Conservation (phyloP, 2,888 invertebrate genomes). For the Sinelater perroti region DNA sequence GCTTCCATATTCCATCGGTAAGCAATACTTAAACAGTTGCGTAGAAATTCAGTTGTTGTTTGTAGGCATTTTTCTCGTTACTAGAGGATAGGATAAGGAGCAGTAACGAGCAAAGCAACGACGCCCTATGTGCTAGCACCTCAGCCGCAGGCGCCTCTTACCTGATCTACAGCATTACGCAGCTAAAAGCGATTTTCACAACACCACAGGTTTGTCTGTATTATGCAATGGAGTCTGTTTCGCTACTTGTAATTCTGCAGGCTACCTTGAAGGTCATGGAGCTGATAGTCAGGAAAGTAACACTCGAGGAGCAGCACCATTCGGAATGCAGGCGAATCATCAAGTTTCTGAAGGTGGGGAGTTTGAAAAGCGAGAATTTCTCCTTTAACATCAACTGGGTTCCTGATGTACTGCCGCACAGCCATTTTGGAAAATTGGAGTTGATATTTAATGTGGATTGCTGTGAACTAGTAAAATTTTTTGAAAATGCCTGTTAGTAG, state of each 20-base stretch:
- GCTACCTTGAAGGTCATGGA: slow-evolving; percentile 12
- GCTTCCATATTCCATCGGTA: slow-evolving; percentile 75
- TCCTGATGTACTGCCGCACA: slow-evolving; percentile 73
- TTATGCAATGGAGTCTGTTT: too few species aligned
- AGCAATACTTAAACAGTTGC: background rate
- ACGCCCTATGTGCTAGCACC: background rate
- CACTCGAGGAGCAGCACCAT: too few species aligned
- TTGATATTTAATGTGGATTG: slow-evolving; percentile 75
- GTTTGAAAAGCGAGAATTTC: background rate
- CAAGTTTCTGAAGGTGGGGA: slow-evolving; percentile 16
- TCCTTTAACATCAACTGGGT: slow-evolving; percentile 78
- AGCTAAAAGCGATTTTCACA: slow-evolving; percentile 78
- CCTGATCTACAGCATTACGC: slow-evolving; percentile 71
- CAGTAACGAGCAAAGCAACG: background rate
- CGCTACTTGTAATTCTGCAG: too few species aligned
- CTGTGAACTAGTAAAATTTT: too few species aligned
- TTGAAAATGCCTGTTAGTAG: too few species aligned
- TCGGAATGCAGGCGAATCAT: background rate
- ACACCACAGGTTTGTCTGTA: slow-evolving; percentile 64
- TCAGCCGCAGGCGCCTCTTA: slow-evolving; percentile 1
- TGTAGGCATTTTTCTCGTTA: slow-evolving; percentile 73
- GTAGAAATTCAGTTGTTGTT: background rate
- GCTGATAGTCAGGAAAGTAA: too few species aligned
- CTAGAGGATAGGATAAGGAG: slow-evolving; percentile 70
- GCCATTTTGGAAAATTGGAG: slow-evolving; percentile 76